A percentile compares a stretch with the other conserved stretches of the same genome.
Conservation (phyloP, 2,113 vertebrate species). For the Neodon shergylaensis region DNA sequence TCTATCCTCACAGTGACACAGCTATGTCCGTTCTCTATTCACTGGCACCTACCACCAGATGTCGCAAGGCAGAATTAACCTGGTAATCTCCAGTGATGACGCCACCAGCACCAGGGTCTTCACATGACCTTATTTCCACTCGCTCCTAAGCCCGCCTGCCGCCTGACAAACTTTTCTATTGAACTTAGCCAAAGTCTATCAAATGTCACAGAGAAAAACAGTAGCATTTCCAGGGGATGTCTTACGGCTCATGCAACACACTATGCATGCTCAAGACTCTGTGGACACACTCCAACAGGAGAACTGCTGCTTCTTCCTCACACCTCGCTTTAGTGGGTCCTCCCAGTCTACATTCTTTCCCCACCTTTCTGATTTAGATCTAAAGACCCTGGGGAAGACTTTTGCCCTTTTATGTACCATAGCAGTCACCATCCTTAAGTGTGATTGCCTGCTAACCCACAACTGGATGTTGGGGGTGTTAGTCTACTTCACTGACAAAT, state of each 20-base stretch:
- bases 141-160: background rate
- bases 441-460: background rate
- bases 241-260: background rate
- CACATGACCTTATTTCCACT: background rate
- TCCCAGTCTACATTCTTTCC: background rate
- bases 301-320: background rate
- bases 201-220: background rate
- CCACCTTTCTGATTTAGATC: background rate
- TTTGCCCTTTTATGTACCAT: background rate
- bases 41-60: background rate
- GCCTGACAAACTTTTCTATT: background rate
- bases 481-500: background rate
- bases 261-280: no score
- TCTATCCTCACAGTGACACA: background rate
- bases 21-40: background rate
- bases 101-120: background rate
- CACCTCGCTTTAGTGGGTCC: background rate
- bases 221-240: background rate
- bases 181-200: background rate
- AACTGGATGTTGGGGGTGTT: background rate
- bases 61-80: accelerated
- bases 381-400: background rate
- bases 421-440: background rate
- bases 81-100: no score
- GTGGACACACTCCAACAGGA: background rate